Conservation (phyloP, 2,113 vertebrate species). For the Phylloscopus whistleri region DNA sequence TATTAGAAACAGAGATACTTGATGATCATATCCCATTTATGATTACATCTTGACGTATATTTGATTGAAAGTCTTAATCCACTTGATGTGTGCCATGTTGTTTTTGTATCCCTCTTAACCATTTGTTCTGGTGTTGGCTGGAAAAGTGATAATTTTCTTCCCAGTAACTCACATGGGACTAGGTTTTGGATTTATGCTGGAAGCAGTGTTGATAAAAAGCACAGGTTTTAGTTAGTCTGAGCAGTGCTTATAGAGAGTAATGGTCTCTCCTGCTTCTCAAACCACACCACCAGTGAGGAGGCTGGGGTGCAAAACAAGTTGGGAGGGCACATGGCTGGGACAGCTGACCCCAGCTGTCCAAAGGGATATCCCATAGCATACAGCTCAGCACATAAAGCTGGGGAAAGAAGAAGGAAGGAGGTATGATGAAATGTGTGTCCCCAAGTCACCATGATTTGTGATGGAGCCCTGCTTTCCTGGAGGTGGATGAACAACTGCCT, state of each 20-base stretch:
- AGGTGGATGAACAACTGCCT: background rate
- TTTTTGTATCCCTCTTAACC: background rate
- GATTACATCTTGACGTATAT: background rate
- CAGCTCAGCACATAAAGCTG: background rate
- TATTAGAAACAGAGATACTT: background rate
- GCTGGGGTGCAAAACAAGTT: no score
- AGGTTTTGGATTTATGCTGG: background rate
- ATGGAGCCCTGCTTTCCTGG: background rate
- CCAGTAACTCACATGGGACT: background rate
- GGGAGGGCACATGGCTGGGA: background rate
- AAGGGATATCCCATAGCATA: background rate
- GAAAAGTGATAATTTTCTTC: background rate
- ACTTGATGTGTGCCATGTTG: background rate
- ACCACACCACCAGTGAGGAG: background rate
- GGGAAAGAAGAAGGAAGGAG: background rate
- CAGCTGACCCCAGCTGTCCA: background rate
- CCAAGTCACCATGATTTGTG: background rate
- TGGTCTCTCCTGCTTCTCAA: background rate
- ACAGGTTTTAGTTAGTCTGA: background rate
- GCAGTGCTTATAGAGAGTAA: background rate
- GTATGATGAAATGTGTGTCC: background rate
- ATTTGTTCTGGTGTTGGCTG: background rate
- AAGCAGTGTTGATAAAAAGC: background rate
- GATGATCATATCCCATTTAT: background rate
- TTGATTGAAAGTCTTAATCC: background rate